Base-by-base conservation (phyloP, 2,113 vertebrate genomes). In the Sinosuthora webbiana region DNA sequence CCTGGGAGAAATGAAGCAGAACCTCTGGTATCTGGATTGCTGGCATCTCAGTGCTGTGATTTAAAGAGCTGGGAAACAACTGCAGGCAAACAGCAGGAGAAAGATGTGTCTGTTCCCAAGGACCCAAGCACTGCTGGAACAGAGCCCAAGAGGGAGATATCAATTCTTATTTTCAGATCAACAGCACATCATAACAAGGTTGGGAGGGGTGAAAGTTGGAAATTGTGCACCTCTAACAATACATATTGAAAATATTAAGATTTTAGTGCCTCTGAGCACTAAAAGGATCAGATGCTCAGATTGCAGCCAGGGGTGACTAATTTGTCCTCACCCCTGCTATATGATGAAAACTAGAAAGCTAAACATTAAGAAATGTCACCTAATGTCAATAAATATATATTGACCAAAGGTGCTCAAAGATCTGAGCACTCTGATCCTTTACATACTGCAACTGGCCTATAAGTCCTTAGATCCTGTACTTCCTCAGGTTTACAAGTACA, bases 21-120 rank as follows among this genome's bases (percentile, higher is more conserved):
- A 80, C 27, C 35, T 65, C 55, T 60, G 59, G 16, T 57, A 45
- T 60, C 44, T 67, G 65, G 23, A 86, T 35, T 76, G 79, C 21
- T 71, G 64, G 68, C 70, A 89, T 64, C 83, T 47, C 35, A 55
- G 15, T 19, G 45, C 44, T 19, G 16, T n/a, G 55, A 92, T 59
- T 93, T 88, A 94, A 92, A 70, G 88, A 73, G 63, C 79, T 44
- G 52, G 71, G 52, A 53, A 90, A 55, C 27, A 86, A 60, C 21
- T 44, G 47, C 71, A 88, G 53, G 47, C 57, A 49, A 90, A 56
- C 4, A 88, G 75, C 47, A 94, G 9, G 49, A 90, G 33, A 69
- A 80, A 90, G 68, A 62, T 74, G 24, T 50, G 63, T 53, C 87
- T 53, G 27, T 37, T 91, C 35, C 53, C 4, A 30, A 68, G 20